A percentile compares a stretch with the other conserved stretches of the same genome.
These are phyloP conservation scores for Sphenopsis melanotis DNA, from an alignment of 2,797 vertebrate species.

Conservation along the genomic window DNA sequence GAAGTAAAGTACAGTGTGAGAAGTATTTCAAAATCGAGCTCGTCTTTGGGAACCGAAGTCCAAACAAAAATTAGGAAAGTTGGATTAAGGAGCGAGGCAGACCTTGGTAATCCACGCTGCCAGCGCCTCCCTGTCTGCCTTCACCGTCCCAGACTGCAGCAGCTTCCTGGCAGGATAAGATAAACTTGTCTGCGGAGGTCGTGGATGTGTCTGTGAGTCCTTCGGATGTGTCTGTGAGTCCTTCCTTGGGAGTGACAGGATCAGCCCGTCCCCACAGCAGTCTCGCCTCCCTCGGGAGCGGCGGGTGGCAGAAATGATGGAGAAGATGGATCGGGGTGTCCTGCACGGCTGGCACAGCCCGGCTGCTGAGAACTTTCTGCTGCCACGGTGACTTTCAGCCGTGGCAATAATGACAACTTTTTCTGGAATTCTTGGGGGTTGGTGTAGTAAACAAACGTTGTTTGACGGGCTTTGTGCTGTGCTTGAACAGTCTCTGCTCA, in stretches of 20 bases:
- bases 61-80: neutral
- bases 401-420: neutral
- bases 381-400: neutral
- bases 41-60: neutral
- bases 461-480: neutral
- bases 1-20: neutral
- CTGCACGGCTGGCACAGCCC: neutral
- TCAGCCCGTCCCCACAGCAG: neutral
- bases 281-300: neutral
- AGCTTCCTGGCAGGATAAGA: neutral
- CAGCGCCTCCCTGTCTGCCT: neutral
- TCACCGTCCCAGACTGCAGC: neutral
- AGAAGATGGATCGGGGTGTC: neutral
- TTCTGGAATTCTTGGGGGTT: conserved; percentile 31
- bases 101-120: neutral
- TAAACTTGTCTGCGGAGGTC: neutral
- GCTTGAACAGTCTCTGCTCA: neutral
- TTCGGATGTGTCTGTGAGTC: neutral
- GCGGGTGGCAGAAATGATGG: neutral
- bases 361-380: conserved; percentile 2
- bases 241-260: neutral
- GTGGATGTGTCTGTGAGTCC: neutral
- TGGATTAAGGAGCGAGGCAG: neutral
- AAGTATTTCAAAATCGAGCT: neutral
- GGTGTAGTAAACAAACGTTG: neutral